Base-by-base conservation (phyloP, 2,888 invertebrate species). In the Emmelina monodactyla region DNA sequence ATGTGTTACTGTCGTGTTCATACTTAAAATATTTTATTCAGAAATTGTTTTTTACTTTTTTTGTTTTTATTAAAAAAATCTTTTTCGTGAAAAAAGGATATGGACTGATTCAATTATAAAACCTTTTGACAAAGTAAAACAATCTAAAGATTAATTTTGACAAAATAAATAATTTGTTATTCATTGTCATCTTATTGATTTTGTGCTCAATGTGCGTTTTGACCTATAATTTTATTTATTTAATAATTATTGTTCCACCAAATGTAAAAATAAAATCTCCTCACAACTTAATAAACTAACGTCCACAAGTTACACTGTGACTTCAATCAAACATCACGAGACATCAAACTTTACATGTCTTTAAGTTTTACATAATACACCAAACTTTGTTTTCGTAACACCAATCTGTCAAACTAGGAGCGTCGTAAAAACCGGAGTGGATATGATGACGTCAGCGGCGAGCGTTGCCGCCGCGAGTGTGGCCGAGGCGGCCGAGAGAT, bases 261-360 rank as follows among this genome's bases (percentile, higher is more conserved):
- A 58, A 62, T 66, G 68, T 66, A 69, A 69, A 71, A 71, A 68
- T 67, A 68, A 65, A 62, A 60, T 61, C 42, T 65, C 42, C 52
- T 59, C 61, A 61, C 51, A 61, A 60, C 55, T 55, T 59, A 58
- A 63, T 55, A 54, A 47, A 58, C 66, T 67, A 67, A 69, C 63
- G 66, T 70, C 67, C 62, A 66, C 67, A 60, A 68, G 59, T 65
- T 63, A 62, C 56, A 57, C 48, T 42, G 53, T 51, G 49, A 47
- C 47, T 51, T 53, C 52, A 50, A 49, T 49, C 50, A 35, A 16
- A 19, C 33, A 35, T 31, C 22, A 36, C 32, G 15, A 33, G 25
- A 31, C 22, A 25, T n/a, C 4, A n/a, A n/a, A n/a, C n/a, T n/a
- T n/a, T n/a, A n/a, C n/a, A n/a, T n/a, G n/a, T n/a, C n/a, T n/a